Conservation (phyloP, 2,113 vertebrate species). For the Orientallactaga bullata region DNA sequence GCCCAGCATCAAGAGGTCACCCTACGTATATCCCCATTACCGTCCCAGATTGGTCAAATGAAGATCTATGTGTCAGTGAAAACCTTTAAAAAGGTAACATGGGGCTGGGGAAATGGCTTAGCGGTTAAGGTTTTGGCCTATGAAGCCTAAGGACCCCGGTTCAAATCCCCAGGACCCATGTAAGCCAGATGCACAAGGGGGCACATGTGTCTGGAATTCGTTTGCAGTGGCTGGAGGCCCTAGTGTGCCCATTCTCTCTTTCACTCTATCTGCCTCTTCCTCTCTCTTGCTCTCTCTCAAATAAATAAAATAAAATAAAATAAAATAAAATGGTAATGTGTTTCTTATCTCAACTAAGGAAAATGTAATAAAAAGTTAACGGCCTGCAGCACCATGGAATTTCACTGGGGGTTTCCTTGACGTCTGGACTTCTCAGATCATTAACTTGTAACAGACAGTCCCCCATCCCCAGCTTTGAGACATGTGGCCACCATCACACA, state of each 20-base stretch:
- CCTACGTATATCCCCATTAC: slow-evolving; percentile 77
- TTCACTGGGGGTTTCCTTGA: slow-evolving; percentile 86
- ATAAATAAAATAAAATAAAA: no score
- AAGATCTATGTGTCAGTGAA: slow-evolving; percentile 86
- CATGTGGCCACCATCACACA: not conserved
- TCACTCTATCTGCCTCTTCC: no score
- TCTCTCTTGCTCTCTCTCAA: no score
- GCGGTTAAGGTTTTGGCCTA: no score
- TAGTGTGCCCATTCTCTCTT: no score
- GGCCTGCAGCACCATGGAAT: slow-evolving; percentile 84
- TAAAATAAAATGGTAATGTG: slow-evolving; percentile 88
- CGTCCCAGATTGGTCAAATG: slow-evolving; percentile 83
- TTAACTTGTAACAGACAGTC: slow-evolving; percentile 86
- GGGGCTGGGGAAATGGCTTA: no score
- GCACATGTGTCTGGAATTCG: no score
- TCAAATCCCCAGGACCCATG: no score
- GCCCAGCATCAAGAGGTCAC: accelerated
- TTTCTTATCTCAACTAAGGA: slow-evolving; percentile 87
- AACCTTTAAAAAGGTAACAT: slow-evolving; percentile 88
- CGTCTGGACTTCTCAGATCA: slow-evolving; percentile 83
- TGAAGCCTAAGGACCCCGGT: no score
- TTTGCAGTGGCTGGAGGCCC: no score
- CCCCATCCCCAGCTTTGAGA: slow-evolving; percentile 74
- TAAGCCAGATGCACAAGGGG: no score
- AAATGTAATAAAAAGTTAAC: slow-evolving; percentile 91